These are phyloP conservation scores for Tuberolachnus salignus DNA, from an alignment of 2,888 invertebrate genomes.

Conservation along the genomic window DNA sequence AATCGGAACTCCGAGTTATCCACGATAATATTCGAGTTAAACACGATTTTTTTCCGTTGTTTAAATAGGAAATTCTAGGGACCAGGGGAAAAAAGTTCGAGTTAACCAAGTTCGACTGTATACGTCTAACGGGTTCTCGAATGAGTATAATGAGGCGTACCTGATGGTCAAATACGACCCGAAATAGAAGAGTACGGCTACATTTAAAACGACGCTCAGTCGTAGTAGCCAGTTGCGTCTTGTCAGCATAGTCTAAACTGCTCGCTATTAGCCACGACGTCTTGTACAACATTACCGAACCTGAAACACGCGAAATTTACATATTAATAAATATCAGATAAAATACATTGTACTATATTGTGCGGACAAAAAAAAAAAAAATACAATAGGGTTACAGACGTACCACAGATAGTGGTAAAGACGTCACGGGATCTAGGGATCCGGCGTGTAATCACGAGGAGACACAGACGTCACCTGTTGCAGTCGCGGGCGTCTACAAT, in stretches of 20 bases:
- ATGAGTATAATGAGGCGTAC: conserved; percentile 60
- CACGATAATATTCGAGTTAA: no score
- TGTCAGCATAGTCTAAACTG: conserved; percentile 62
- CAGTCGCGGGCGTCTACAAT: no score
- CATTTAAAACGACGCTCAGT: conserved; percentile 76
- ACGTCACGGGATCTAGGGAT: no score
- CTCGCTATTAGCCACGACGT: conserved; percentile 56
- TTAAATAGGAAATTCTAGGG: no score
- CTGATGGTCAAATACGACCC: conserved; percentile 70
- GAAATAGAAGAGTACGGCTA: conserved; percentile 74
- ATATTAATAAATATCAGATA: neutral
- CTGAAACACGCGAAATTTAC: conserved; percentile 30
- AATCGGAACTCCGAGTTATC: no score
- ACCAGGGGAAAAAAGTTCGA: no score
- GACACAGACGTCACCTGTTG: no score
- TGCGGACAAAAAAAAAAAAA: neutral
- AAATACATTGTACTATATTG: neutral
- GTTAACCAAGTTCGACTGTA: no score
- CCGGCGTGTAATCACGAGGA: no score
- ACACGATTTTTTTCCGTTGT: no score
- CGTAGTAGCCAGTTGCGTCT: conserved; percentile 75
- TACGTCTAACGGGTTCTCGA: neutral
- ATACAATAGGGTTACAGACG: neutral
- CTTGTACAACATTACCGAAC: conserved; percentile 57
- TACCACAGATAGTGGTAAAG: neutral